Conservation (phyloP, 37 sponge, comb jelly and placozoan species). For the Oopsacas minuta region DNA sequence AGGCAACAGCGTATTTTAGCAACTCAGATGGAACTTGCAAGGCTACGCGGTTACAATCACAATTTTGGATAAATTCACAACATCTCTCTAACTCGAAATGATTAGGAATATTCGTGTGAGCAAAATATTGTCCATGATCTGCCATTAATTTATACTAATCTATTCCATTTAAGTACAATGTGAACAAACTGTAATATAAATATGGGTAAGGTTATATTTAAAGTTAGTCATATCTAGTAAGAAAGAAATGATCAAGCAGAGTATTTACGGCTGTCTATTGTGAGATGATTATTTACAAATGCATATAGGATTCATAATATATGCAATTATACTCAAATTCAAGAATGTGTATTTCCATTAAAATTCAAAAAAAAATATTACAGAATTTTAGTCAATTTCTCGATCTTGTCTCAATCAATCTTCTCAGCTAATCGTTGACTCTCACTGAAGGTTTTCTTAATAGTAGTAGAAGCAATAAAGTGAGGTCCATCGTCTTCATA, state of each 20-base stretch:
- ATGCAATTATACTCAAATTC: too few species aligned
- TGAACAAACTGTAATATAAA: neutral
- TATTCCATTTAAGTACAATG: too few species aligned
- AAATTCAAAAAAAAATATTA: too few species aligned
- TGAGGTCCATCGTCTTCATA: neutral
- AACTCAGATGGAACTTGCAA: neutral
- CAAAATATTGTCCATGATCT: too few species aligned
- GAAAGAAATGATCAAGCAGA: too few species aligned
- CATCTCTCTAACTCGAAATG: neutral
- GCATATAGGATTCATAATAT: too few species aligned
- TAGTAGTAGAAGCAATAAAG: neutral
- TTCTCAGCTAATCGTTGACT: slow-evolving; percentile 6
- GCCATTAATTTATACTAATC: too few species aligned
- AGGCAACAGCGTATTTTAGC: neutral
- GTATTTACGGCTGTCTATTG: too few species aligned
- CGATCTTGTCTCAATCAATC: neutral
- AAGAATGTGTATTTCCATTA: too few species aligned
- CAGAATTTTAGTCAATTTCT: neutral
- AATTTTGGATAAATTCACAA: neutral
- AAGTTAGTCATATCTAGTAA: too few species aligned
- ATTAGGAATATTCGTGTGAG: neutral
- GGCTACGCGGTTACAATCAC: neutral
- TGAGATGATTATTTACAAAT: too few species aligned
- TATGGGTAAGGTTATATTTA: too few species aligned
- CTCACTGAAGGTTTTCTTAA: neutral